Conservation (phyloP, 2,888 invertebrate species). For the Lasioglossum leucozonium region DNA sequence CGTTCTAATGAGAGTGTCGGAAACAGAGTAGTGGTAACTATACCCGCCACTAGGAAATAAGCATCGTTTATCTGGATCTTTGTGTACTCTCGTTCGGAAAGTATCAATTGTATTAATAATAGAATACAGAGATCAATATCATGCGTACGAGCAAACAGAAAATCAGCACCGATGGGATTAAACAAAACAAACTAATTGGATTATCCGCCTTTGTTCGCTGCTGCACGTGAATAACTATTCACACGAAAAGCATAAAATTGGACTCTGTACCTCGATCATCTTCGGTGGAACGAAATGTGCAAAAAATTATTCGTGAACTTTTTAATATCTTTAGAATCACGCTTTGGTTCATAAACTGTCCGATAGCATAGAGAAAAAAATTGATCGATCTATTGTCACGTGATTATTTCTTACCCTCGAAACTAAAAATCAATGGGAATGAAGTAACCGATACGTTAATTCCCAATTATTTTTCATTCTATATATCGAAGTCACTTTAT, state of each 20-base stretch:
- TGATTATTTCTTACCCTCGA: not conserved
- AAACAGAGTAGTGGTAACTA: not conserved
- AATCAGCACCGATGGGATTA: not conserved
- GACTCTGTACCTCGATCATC: not conserved
- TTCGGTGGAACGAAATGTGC: not conserved
- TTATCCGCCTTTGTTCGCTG: not conserved
- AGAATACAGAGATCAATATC: not conserved
- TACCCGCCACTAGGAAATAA: not conserved
- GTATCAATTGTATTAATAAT: not conserved
- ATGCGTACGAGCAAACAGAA: not conserved
- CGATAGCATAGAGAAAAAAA: not conserved
- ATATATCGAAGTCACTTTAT: not conserved
- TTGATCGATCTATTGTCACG: no score
- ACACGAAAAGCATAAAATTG: not conserved
- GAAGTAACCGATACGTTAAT: not conserved
- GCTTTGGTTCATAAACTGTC: no score
- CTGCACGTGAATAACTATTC: not conserved
- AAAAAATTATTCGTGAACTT: not conserved
- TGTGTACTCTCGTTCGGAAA: not conserved
- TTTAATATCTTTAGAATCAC: not conserved
- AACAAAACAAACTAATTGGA: not conserved
- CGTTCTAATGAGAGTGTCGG: not conserved
- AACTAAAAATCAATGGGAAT: no score
- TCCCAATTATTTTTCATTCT: not conserved
- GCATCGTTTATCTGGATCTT: not conserved